Percentiles rank a stretch among this genome's conserved stretches.
phyloP scores from a whole-genome alignment of 1,140 invertebrate genomes.

The Trypoxylus dichotomus region DNA sequence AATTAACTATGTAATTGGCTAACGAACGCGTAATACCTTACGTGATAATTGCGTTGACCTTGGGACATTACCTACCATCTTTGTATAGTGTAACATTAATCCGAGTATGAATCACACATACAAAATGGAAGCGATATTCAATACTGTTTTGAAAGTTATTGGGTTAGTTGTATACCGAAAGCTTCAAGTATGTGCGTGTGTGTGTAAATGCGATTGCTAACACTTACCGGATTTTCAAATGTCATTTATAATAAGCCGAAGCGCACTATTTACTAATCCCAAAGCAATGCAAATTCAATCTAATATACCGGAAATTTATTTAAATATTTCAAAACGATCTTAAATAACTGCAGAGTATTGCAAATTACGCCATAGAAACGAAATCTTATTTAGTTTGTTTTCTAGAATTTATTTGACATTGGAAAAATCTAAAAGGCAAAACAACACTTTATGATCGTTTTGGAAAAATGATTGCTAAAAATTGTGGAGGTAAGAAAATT shows the following conservation, averaged over 20 bases:
- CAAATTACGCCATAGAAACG: no score
- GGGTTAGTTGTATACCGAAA: not conserved
- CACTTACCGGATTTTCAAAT: not conserved
- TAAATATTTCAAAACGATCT: not conserved
- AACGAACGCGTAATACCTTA: not conserved
- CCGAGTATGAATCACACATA: not conserved
- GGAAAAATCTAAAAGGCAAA: no score
- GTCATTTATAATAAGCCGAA: not conserved
- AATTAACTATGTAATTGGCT: not conserved
- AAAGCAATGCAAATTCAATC: not conserved
- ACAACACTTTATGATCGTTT: no score
- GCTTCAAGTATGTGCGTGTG: not conserved
- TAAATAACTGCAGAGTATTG: no score
- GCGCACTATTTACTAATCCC: not conserved
- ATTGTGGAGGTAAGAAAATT: no score
- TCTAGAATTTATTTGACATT: no score
- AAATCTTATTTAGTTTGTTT: no score
- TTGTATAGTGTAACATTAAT: not conserved
- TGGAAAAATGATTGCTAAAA: no score
- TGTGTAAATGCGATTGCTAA: not conserved
- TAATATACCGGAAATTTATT: not conserved
- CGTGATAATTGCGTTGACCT: not conserved
- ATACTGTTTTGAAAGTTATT: not conserved
- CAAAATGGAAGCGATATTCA: not conserved
- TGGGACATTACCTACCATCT: not conserved